Percentiles rank a stretch among this genome's conserved stretches.
phyloP scores from a whole-genome alignment of 64 coral and sea anemone genomes.

The Dendronephthya gigantea region DNA sequence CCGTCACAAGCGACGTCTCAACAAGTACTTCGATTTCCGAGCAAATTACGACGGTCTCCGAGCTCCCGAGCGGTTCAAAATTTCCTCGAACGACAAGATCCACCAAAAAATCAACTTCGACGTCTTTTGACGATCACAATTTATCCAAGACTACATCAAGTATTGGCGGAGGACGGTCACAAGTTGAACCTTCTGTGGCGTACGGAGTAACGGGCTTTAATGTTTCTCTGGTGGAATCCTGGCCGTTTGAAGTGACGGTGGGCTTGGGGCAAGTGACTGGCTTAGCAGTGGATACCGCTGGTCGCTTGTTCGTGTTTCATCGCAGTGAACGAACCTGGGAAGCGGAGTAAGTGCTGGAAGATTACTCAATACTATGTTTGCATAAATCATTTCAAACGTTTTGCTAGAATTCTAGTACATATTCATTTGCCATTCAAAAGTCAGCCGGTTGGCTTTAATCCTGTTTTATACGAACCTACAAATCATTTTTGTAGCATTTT shows the following conservation, averaged over 20 bases:
- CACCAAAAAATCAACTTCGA: not conserved
- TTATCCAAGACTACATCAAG: not conserved
- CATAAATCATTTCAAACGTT: too few species aligned
- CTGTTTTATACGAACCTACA: too few species aligned
- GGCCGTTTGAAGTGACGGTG: not conserved
- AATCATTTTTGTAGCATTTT: too few species aligned
- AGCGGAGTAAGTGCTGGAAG: slow-evolving; percentile 18
- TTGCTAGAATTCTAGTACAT: too few species aligned
- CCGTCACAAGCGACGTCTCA: not conserved
- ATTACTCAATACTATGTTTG: too few species aligned
- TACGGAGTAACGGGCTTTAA: not conserved
- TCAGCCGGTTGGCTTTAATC: too few species aligned
- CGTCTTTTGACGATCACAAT: not conserved
- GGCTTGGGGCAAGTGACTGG: slow-evolving; percentile 56
- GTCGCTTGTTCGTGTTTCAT: slow-evolving; percentile 59
- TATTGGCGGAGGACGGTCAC: not conserved
- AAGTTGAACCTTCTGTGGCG: not conserved
- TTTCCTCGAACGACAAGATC: not conserved
- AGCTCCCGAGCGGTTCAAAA: not conserved
- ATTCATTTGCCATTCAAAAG: too few species aligned
- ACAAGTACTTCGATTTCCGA: slow-evolving; percentile 6
- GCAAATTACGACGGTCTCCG: not conserved
- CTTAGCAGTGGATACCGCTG: slow-evolving; percentile 41
- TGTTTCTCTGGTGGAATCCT: not conserved
- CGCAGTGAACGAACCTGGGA: slow-evolving; percentile 49